Base-by-base conservation (phyloP, 1,140 invertebrate species). In the Micrasema longulum region DNA sequence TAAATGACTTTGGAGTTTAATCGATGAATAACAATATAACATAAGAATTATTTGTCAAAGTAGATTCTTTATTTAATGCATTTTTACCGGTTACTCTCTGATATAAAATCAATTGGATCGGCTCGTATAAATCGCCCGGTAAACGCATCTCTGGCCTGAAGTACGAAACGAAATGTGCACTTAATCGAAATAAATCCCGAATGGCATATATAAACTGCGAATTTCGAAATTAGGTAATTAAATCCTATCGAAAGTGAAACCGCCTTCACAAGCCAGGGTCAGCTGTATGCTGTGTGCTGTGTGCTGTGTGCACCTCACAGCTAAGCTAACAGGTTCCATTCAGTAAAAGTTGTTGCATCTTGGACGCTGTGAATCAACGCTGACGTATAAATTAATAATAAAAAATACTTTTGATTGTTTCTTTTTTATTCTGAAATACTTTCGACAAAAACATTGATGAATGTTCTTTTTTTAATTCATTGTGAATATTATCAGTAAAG, bases 161-260 rank as follows among this genome's bases (percentile, higher is more conserved):
- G 2, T n/a, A 16, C 36, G 55, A 38, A 14, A 38, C n/a, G n/a
- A n/a, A n/a, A 16, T 16, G 36, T 12, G 35, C 55, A 18, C 9
- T 12, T 31, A 35, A 7, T 41, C 23, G 60, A 64, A 22, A 64
- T 64, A 64, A 64, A 64, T 64, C 64, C 22, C 50, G n/a, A n/a
- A 11, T 14, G 20, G 7, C 16, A 55, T 41, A 26, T 7, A 31
- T 31, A 68, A 55, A 55, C 23, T 55, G 50, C 48, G 48, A 22
- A 55, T 68, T 55, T 68, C 65, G 65, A 68, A 68, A 68, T 68
- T 55, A 31, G 65, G 65, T 36, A 68, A 68, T 68, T 68, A 68
- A 68, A 68, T 68, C 50, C 26, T 50, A 68, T 43, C 38, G 65
- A 68, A 68, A 68, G 65, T 26, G 65, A 68, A 68, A 68, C 38